Percentiles rank a stretch among this genome's conserved stretches.
Conservation (phyloP, 2,888 invertebrate species). For the Cylloceria caligata region DNA sequence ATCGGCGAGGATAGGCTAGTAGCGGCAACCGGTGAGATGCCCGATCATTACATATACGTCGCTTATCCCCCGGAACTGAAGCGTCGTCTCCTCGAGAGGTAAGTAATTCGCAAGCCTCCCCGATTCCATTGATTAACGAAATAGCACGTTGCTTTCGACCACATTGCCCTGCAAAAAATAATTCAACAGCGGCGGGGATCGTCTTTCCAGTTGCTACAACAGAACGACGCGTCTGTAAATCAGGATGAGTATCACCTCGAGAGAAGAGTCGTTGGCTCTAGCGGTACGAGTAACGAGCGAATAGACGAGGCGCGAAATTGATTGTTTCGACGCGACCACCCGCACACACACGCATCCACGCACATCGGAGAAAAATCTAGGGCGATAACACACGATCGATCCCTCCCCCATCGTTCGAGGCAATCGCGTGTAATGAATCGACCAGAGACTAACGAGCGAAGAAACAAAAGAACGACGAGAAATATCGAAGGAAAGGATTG, state of each 20-base stretch:
- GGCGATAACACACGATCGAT: slow-evolving; percentile 14
- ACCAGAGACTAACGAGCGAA: neutral
- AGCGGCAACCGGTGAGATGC: slow-evolving; percentile 76
- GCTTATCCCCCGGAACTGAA: slow-evolving; percentile 95
- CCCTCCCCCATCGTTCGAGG: neutral
- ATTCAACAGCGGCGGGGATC: slow-evolving; percentile 50
- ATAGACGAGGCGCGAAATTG: slow-evolving; percentile 51
- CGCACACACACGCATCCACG: slow-evolving; percentile 50
- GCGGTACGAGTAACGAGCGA: slow-evolving; percentile 25
- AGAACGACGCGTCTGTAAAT: slow-evolving; percentile 91
- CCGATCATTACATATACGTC: slow-evolving; percentile 93
- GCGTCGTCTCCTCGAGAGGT: slow-evolving; percentile 93
- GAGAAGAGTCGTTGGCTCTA: slow-evolving; percentile 33
- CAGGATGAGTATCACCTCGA: slow-evolving; percentile 40
- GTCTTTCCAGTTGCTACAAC: slow-evolving; percentile 91
- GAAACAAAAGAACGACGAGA: neutral
- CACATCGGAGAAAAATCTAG: slow-evolving; percentile 39
- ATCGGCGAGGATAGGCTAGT: slow-evolving; percentile 75
- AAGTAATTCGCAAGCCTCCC: slow-evolving; percentile 73
- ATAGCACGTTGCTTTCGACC: slow-evolving; percentile 36
- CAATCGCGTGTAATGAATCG: slow-evolving; percentile 70
- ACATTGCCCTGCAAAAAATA: slow-evolving; percentile 27
- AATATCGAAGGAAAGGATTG: slow-evolving; percentile 28
- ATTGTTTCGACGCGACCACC: slow-evolving; percentile 44
- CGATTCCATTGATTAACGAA: neutral